phyloP scores from a whole-genome alignment of 1,140 invertebrate genomes.

The Andrena cerasifolii region DNA sequence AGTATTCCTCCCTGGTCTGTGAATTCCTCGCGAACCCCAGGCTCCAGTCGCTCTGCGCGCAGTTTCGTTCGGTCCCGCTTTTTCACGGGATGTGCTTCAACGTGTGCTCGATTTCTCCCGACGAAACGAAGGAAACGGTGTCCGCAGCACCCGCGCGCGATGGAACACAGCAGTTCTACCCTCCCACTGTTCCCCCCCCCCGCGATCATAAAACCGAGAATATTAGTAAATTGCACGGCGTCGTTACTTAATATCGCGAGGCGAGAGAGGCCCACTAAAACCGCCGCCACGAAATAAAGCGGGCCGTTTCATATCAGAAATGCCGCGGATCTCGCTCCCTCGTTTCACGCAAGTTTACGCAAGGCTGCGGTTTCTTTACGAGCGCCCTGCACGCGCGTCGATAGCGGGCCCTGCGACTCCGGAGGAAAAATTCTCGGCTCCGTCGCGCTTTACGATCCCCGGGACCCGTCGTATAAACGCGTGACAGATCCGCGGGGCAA shows the following conservation, averaged over 20 bases:
- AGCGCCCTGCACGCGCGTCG: slow-evolving; percentile 62
- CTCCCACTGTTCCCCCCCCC: too few species aligned
- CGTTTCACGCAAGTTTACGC: slow-evolving; percentile 74
- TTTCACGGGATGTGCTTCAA: too few species aligned
- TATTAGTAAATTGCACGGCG: slow-evolving; percentile 11
- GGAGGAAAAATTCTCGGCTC: slow-evolving; percentile 57
- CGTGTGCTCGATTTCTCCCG: too few species aligned
- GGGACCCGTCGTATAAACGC: slow-evolving; percentile 51
- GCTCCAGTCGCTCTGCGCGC: neutral
- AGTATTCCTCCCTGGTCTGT: slow-evolving; percentile 17
- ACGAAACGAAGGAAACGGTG: too few species aligned
- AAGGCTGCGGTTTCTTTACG: slow-evolving; percentile 76
- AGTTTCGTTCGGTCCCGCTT: too few species aligned
- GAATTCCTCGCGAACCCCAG: slow-evolving; percentile 6
- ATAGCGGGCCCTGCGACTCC: slow-evolving; percentile 37
- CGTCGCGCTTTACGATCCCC: slow-evolving; percentile 54
- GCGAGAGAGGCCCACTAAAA: neutral
- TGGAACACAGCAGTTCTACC: too few species aligned
- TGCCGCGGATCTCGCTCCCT: slow-evolving; percentile 29
- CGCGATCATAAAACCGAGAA: neutral
- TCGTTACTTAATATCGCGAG: slow-evolving; percentile 26
- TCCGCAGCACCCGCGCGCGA: too few species aligned
- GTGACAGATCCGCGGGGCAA: slow-evolving; percentile 4
- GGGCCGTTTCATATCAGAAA: slow-evolving; percentile 26
- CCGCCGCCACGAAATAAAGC: slow-evolving; percentile 15